Evolutionary conservation across 2,888 invertebrate genomes (phyloP).

Genomic region (Notodonta ziczac): DNA sequence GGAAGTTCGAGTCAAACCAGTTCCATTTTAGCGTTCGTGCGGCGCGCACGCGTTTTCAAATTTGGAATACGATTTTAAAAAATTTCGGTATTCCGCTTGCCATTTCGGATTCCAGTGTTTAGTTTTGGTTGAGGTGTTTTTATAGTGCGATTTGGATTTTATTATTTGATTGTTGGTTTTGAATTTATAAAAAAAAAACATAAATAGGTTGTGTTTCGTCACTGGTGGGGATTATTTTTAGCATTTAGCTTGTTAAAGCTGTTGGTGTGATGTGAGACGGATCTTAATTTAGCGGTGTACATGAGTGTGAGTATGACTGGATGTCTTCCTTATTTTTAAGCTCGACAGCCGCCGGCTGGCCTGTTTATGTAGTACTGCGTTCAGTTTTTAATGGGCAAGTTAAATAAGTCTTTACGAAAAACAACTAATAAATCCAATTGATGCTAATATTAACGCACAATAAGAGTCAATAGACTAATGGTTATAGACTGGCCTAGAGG

Average conservation of each 20-base stretch:
- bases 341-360: constrained; percentile 42
- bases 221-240: constrained; percentile 76
- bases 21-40: constrained; percentile 71
- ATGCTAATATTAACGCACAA: not conserved
- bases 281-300: constrained; percentile 80
- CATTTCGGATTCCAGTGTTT: constrained; percentile 46
- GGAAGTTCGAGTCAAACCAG: constrained; percentile 77
- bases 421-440: not conserved
- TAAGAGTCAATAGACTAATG: too few relatives aligned
- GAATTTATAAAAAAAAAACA: constrained; percentile 33
- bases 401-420: not conserved
- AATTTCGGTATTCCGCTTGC: constrained; percentile 36
- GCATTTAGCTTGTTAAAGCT: constrained; percentile 80
- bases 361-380: constrained; percentile 37
- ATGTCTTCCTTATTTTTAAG: constrained; percentile 73
- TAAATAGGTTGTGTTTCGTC: constrained; percentile 77
- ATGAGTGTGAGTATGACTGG: constrained; percentile 73
- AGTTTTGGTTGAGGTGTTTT: constrained; percentile 35
- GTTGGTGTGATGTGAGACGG: constrained; percentile 73
- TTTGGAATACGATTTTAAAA: constrained; percentile 50
- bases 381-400: constrained; percentile 7
- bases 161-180: constrained; percentile 34
- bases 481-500: too few relatives aligned
- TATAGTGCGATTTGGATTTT: constrained; percentile 23
- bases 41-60: constrained; percentile 64